Base-by-base conservation (phyloP, 2,888 invertebrate species). In the Harpagoxenus sublaevis region DNA sequence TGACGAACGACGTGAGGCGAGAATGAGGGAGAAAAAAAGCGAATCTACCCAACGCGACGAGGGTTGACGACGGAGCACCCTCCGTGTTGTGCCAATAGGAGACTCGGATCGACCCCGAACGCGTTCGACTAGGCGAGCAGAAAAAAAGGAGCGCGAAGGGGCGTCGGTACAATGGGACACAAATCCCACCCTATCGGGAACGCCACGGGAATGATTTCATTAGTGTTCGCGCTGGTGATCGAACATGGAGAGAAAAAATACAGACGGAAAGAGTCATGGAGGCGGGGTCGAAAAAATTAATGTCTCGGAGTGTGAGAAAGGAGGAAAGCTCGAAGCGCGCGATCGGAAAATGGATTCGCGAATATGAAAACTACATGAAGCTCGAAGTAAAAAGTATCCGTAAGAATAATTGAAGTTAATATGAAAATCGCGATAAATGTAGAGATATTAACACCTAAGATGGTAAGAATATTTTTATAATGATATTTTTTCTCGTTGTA, bases 141-240 rank as follows among this genome's bases (percentile, higher is more conserved):
- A 85, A 83, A 84, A 81, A 90, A 91, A 77, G 55, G 73, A 71
- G 73, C 60, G 60, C 70, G 86, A 53, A 60, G 89, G 90, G 88
- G 82, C 83, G 85, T 87, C 53, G 42, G 84, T 71, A 91, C 90
- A 90, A 90, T 89, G 79, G 91, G 55, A 57, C 77, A 89, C 91
- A 90, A 91, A 92, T 91, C 91, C 90, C 89, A 91, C 91, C 93
- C 94, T 86, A 88, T 85, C 84, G 86, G 90, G 83, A 88, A 89
- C 87, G 88, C 85, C 89, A 85, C 89, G 88, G 90, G 91, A 93
- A 94, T 94, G 92, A 94, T 94, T 94, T 94, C 92, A 94, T 94
- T 94, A 94, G 90, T 90, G 87, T 91, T 87, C 92, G 68, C 74
- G 73, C 74, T 60, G 83, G 55, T 83, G 89, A 88, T 89, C 88